Conservation (phyloP, 2,797 vertebrate species). For the Triplophysa bombifrons region DNA sequence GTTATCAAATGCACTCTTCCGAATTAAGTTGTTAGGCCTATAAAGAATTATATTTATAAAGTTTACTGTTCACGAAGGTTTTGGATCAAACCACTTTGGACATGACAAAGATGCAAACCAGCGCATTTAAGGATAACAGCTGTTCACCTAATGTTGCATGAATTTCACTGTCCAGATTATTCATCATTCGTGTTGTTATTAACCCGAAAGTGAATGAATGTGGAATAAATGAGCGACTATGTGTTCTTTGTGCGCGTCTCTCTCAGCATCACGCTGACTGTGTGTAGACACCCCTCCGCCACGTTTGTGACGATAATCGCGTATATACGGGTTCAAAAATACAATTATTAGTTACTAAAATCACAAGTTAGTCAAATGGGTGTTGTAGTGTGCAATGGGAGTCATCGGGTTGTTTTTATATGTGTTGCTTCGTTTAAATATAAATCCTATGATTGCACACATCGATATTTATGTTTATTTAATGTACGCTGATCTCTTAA, state of each 20-base stretch:
- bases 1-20: no score
- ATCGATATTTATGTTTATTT: no score
- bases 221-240: background rate
- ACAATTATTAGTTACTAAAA: no score
- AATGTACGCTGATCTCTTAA: no score
- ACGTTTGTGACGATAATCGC: background rate
- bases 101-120: no score
- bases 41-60: background rate
- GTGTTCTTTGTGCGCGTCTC: slow-evolving; percentile 9
- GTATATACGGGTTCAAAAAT: no score
- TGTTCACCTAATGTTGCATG: slow-evolving; percentile 46
- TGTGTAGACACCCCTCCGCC: background rate
- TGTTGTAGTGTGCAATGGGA: no score
- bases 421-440: no score
- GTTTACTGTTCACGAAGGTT: background rate
- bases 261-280: slow-evolving; percentile 19
- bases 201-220: background rate
- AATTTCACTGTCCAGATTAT: background rate
- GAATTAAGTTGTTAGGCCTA: no score
- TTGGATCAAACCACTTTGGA: background rate
- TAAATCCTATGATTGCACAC: no score
- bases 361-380: background rate
- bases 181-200: background rate
- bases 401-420: no score
- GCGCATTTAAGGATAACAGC: slow-evolving; percentile 55